These are phyloP conservation scores for Dyspetes luteomarginatus DNA, from an alignment of 2,888 invertebrate genomes.

Conservation along the genomic window DNA sequence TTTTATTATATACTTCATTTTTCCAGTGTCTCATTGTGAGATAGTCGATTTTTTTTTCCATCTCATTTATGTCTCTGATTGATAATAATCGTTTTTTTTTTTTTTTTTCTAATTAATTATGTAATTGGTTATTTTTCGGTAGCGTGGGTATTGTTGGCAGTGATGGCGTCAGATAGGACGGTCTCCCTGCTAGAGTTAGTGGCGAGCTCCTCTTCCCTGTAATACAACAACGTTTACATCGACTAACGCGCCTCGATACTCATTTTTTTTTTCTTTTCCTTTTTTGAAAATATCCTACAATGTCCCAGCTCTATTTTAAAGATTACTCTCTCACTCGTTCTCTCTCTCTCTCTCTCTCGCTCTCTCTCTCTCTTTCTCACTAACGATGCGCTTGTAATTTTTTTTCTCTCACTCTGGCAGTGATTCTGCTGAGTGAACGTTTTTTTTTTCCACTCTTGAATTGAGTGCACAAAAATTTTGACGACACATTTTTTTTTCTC, in stretches of 20 bases:
- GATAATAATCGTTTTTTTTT: constrained; percentile 19
- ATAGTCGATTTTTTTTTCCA: constrained; percentile 12
- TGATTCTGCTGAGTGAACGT: too few species aligned
- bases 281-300: constrained; percentile 11
- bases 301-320: not conserved
- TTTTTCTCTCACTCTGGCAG: not conserved
- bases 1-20: constrained; percentile 20
- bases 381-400: constrained; percentile 24
- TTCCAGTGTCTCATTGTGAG: constrained; percentile 11
- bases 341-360: constrained; percentile 10
- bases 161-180: constrained; percentile 81
- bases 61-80: not conserved
- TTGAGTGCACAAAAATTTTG: too few species aligned
- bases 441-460: too few species aligned
- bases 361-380: constrained; percentile 19
- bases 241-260: constrained; percentile 74
- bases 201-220: constrained; percentile 82
- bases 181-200: constrained; percentile 83
- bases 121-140: constrained; percentile 71
- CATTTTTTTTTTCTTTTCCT: constrained; percentile 42
- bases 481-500: not conserved
- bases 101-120: constrained; percentile 21
- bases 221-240: constrained; percentile 81
- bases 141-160: constrained; percentile 81
- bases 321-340: too few species aligned